These are phyloP conservation scores for Loripinus fragilis DNA, from an alignment of 2,888 invertebrate species.

Conservation along the genomic window DNA sequence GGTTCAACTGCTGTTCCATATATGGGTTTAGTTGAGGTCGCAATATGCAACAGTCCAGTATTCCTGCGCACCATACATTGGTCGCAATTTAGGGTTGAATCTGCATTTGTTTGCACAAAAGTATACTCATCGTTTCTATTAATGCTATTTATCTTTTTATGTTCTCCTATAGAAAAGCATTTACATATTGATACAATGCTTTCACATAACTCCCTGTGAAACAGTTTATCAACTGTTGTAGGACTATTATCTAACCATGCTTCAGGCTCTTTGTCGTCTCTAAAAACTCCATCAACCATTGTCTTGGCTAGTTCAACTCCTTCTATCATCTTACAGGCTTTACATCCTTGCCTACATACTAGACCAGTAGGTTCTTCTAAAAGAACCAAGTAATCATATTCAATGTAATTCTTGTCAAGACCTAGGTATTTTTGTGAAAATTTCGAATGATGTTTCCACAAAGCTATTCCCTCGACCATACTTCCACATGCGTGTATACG, in stretches of 20 bases:
- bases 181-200: not conserved
- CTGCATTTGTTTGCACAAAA: not conserved
- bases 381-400: not conserved
- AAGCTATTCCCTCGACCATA: not conserved
- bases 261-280: not conserved
- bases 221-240: not conserved
- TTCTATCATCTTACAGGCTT: not conserved
- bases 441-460: not conserved
- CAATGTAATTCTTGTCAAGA: not conserved
- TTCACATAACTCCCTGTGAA: not conserved
- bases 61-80: not conserved
- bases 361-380: not conserved
- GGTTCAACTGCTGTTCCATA: not conserved
- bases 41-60: not conserved
- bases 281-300: not conserved
- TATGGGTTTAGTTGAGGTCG: not conserved
- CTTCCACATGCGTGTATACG: not conserved
- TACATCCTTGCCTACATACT: not conserved
- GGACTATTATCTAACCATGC: not conserved
- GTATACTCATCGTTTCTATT: not conserved
- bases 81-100: not conserved
- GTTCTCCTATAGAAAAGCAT: not conserved
- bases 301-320: not conserved
- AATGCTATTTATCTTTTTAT: not conserved
- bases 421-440: not conserved